phyloP scores from a whole-genome alignment of 2,888 invertebrate genomes.

The Temnothorax rugatulus region DNA sequence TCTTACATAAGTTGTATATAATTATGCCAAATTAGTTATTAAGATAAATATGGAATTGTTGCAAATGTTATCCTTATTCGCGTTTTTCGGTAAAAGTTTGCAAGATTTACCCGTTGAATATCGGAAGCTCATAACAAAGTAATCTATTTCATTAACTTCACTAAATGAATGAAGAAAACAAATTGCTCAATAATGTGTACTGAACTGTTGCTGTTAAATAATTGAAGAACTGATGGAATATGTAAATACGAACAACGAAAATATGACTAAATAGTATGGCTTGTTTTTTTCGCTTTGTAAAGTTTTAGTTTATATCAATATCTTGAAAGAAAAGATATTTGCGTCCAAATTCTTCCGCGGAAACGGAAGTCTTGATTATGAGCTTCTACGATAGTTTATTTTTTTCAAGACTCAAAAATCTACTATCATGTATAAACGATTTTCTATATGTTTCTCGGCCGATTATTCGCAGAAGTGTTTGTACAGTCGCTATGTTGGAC shows the following conservation, averaged over 20 bases:
- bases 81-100: conserved; percentile 6
- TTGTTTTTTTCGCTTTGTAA: conserved; percentile 6
- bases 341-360: background rate
- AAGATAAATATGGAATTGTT: conserved; percentile 17
- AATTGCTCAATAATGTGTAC: conserved; percentile 64
- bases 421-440: conserved; percentile 2
- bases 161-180: conserved; percentile 27
- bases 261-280: background rate
- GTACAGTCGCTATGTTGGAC: conserved; percentile 68
- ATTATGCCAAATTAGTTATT: conserved; percentile 39
- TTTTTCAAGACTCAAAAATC: conserved; percentile 23
- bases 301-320: background rate
- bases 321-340: background rate
- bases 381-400: conserved; percentile 29
- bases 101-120: conserved; percentile 9
- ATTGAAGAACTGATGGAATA: background rate
- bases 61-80: background rate
- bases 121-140: conserved; percentile 41
- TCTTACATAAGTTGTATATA: background rate
- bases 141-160: conserved; percentile 16
- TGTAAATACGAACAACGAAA: conserved; percentile 66
- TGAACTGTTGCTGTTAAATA: conserved; percentile 39
- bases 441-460: conserved; percentile 21
- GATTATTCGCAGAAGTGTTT: conserved; percentile 49
- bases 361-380: conserved; percentile 40